A percentile compares a stretch with the other conserved stretches of the same genome.
Conservation (phyloP, 2,113 vertebrate species). For the Gadus chalcogrammus region DNA sequence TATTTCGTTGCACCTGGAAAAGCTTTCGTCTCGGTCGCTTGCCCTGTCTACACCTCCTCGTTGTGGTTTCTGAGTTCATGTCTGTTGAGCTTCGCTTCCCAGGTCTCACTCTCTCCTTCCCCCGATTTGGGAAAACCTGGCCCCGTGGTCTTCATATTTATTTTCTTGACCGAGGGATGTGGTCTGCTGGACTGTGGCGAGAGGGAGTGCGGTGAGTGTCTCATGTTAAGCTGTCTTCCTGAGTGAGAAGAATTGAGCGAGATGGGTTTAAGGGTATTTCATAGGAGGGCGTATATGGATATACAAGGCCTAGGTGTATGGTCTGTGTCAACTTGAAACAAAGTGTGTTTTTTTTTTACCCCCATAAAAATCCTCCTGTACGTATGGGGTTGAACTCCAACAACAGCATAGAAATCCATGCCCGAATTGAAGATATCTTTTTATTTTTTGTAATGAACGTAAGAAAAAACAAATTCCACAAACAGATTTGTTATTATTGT, state of each 20-base stretch:
- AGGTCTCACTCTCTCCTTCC: slow-evolving; percentile 10
- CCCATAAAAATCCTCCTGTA: background rate
- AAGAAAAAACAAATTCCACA: too few species aligned
- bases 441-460: background rate
- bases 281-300: too few species aligned
- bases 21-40: background rate
- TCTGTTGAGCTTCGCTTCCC: slow-evolving; percentile 55
- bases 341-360: too few species aligned
- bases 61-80: slow-evolving; percentile 51
- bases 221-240: slow-evolving; percentile 38
- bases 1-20: slow-evolving; percentile 20
- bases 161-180: slow-evolving; percentile 54
- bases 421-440: background rate
- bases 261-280: slow-evolving; percentile 16
- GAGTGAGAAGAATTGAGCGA: slow-evolving; percentile 31
- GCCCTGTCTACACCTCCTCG: slow-evolving; percentile 14
- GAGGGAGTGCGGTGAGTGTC: slow-evolving; percentile 37
- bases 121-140: slow-evolving; percentile 57
- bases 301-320: too few species aligned
- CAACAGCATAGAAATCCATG: too few species aligned
- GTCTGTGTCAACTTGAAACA: too few species aligned
- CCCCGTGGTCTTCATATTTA: slow-evolving; percentile 51
- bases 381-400: background rate
- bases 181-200: slow-evolving; percentile 42
- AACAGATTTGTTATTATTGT: too few species aligned